A percentile compares a stretch with the other conserved stretches of the same genome.
These are phyloP conservation scores for Zaprionus lineosus DNA, from an alignment of 2,888 invertebrate species.

Conservation along the genomic window DNA sequence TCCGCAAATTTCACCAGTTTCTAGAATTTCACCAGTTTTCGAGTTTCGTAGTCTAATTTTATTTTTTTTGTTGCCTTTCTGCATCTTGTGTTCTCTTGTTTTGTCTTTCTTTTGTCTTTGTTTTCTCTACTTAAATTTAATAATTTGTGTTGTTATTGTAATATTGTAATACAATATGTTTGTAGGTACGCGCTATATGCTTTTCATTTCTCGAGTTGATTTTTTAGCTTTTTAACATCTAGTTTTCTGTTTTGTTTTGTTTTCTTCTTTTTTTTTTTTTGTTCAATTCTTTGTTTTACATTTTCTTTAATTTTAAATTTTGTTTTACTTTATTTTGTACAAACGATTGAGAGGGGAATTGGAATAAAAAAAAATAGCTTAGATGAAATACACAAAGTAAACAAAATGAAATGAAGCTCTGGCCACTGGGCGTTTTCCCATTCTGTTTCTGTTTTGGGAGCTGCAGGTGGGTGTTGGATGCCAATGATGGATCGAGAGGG, in stretches of 20 bases:
- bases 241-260: background rate
- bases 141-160: conserved; percentile 61
- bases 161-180: conserved; percentile 72
- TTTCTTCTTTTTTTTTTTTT: conserved; percentile 10
- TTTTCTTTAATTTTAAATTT: too few relatives aligned
- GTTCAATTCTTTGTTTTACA: too few relatives aligned
- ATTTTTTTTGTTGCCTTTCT: conserved; percentile 58
- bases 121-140: conserved; percentile 70
- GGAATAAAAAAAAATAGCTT: too few relatives aligned
- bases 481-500: background rate
- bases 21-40: conserved; percentile 37
- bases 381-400: too few relatives aligned
- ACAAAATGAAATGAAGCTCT: too few relatives aligned
- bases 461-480: conserved; percentile 11
- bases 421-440: too few relatives aligned
- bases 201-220: conserved; percentile 13
- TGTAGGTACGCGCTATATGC: conserved; percentile 67
- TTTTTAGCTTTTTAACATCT: background rate
- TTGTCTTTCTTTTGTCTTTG: conserved; percentile 10
- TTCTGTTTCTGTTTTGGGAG: conserved; percentile 29
- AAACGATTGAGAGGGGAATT: too few relatives aligned
- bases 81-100: conserved; percentile 18
- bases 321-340: too few relatives aligned
- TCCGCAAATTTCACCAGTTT: conserved; percentile 3
- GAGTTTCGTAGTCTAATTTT: conserved; percentile 72